Percentiles rank a stretch among this genome's conserved stretches.
These are phyloP conservation scores for Aethes cnicana DNA, from an alignment of 2,888 invertebrate species.

Conservation along the genomic window DNA sequence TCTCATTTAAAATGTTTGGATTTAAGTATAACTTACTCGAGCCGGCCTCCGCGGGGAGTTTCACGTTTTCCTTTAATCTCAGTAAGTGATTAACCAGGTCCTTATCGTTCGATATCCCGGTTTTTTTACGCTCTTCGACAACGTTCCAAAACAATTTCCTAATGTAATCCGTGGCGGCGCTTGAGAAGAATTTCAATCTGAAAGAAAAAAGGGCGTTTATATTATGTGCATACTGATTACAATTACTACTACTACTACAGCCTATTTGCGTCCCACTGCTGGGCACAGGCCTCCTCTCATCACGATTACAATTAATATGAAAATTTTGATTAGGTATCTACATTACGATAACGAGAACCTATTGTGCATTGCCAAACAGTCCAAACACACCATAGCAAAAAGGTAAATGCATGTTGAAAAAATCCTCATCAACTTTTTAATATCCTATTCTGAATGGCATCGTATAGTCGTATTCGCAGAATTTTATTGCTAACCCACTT, in stretches of 20 bases:
- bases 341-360: no score
- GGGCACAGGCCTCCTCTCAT: no score
- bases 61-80: slow-evolving; percentile 57
- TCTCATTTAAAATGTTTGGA: not conserved
- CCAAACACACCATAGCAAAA: no score
- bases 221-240: not conserved
- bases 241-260: not conserved
- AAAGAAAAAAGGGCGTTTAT: slow-evolving; percentile 30
- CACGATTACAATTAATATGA: not conserved
- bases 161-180: slow-evolving; percentile 54
- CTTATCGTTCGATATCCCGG: slow-evolving; percentile 43
- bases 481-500: no score
- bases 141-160: slow-evolving; percentile 58
- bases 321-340: no score
- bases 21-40: slow-evolving; percentile 42
- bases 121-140: slow-evolving; percentile 50
- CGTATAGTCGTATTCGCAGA: no score
- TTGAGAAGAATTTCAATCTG: slow-evolving; percentile 63
- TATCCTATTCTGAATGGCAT: no score
- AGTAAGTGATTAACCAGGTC: slow-evolving; percentile 64
- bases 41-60: slow-evolving; percentile 51
- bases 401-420: no score
- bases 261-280: no score
- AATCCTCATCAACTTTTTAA: no score
- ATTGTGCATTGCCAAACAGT: no score